Conservation (phyloP, 1,140 invertebrate species). For the Drosophila repletoides region DNA sequence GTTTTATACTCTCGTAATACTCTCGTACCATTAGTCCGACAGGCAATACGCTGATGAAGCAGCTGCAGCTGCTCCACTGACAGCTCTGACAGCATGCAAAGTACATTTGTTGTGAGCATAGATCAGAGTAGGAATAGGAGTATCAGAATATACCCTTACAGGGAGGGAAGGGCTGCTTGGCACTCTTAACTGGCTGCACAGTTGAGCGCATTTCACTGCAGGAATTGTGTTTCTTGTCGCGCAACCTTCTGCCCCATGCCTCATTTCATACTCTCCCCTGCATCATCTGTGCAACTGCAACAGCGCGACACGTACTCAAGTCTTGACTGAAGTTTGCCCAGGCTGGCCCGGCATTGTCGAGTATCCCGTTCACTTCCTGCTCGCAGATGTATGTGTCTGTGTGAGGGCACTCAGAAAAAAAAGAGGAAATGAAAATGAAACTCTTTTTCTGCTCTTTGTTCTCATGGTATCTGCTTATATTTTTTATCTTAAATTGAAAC, state of each 20-base stretch:
- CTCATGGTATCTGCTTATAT: too few relatives aligned
- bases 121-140: conserved; percentile 26
- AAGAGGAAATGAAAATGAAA: too few relatives aligned
- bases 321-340: conserved; percentile 49
- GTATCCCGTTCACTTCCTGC: conserved; percentile 67
- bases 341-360: conserved; percentile 49
- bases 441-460: too few relatives aligned
- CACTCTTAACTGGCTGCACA: conserved; percentile 12
- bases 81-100: conserved; percentile 41
- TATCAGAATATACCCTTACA: conserved; percentile 1
- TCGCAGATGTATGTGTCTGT: conserved; percentile 12
- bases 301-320: conserved; percentile 47
- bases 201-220: conserved; percentile 28
- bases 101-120: conserved; percentile 34
- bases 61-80: conserved; percentile 29
- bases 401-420: too few relatives aligned
- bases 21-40: conserved; percentile 27
- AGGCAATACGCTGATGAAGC: conserved; percentile 17
- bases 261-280: background rate
- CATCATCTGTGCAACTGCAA: conserved; percentile 14
- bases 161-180: background rate
- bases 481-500: too few relatives aligned
- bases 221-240: conserved; percentile 22
- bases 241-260: conserved; percentile 1
- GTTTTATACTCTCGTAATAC: too few relatives aligned